Evolutionary conservation across 1,140 invertebrate species (phyloP).

Genomic region (Pantala flavescens): DNA sequence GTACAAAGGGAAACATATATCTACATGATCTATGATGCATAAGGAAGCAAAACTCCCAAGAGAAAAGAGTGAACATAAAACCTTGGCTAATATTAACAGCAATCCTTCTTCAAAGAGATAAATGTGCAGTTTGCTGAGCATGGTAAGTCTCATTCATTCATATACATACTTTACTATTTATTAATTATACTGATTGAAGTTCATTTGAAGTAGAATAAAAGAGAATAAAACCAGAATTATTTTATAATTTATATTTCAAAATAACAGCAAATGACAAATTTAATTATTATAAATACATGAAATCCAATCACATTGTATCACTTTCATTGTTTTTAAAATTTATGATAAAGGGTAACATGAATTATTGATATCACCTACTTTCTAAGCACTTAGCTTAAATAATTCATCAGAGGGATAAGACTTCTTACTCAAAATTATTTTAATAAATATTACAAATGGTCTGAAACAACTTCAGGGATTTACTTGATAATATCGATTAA

Average conservation of each 20-base stretch:
- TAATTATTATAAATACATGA: background rate
- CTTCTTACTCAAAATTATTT: background rate
- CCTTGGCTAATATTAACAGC: too few relatives aligned
- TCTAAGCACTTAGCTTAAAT: background rate
- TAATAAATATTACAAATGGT: background rate
- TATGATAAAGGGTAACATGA: background rate
- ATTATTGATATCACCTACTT: background rate
- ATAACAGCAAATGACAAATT: conserved; percentile 2
- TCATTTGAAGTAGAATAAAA: too few relatives aligned
- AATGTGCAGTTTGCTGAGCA: too few relatives aligned
- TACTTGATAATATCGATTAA: background rate
- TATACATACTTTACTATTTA: too few relatives aligned
- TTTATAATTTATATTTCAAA: conserved; percentile 1
- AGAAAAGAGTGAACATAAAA: too few relatives aligned
- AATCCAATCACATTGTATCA: background rate
- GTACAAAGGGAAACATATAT: too few relatives aligned
- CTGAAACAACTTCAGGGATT: background rate
- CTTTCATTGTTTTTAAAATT: background rate
- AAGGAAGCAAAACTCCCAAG: too few relatives aligned
- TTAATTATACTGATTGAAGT: too few relatives aligned
- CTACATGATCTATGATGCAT: too few relatives aligned
- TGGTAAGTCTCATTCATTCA: too few relatives aligned
- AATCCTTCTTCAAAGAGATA: too few relatives aligned
- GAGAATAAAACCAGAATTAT: background rate
- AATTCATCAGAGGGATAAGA: background rate